Evolutionary conservation across 2,888 invertebrate species (phyloP), one percentile per base, ranked within the genome.

Genomic region (Keiferia lycopersicella): DNA sequence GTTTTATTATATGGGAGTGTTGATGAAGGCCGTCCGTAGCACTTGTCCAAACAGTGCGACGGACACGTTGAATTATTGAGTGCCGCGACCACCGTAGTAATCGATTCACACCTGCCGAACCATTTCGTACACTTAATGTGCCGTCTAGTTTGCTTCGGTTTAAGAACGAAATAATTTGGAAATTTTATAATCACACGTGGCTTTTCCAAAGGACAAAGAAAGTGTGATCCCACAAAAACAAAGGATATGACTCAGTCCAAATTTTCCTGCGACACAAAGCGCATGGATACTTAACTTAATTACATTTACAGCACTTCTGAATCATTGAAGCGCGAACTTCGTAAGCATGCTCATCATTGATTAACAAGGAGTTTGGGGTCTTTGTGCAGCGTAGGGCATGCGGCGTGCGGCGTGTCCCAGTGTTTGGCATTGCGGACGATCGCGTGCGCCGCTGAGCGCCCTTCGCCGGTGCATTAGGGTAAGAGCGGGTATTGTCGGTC

Each of bases 31-130:
- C 87, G 83, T 74, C 89, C 89, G 58, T 38, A 62, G 63, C 67
- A 89, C 88, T 90, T 91, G 90, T 90, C 84, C 88, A 91, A 91
- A 91, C 90, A 91, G 73, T 75, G 70, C 75, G 70, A 80, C 81
- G 48, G 85, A 84, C 86, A 81, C 74, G 73, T 71, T 86, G 88
- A 91, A 91, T 90, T 87, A 91, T 91, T 88, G 77, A 91, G 86
- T 80, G 78, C 69, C 78, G 76, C 77, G 78, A 80, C 80, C 80
- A 74, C 78, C 56, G 73, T 80, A 70, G 78, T 89, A 88, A 91
- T 91, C 91, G 89, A 91, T 89, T 91, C 82, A 86, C 91, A 88
- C 91, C 87, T 90, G 83, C 80, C 80, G 56, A 56, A 34, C 56
- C 16, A 56, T n/a, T 26, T n/a, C 53, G n/a, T 76, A 71, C 72